These are phyloP conservation scores for Zygaena filipendulae DNA, from an alignment of 2,888 invertebrate species.

Conservation along the genomic window DNA sequence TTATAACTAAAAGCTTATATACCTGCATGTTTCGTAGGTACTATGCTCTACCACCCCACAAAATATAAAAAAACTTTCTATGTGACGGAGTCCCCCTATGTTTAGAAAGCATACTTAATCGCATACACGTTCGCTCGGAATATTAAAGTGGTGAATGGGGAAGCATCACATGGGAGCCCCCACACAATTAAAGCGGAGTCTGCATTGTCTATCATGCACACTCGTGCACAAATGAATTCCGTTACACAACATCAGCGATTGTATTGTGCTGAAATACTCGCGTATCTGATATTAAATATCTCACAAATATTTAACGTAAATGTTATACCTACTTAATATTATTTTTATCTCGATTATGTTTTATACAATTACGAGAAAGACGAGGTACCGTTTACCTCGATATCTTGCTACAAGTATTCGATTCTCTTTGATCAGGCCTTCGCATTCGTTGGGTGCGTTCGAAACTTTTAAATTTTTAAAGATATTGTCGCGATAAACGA, in stretches of 20 bases:
- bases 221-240: conserved; percentile 17
- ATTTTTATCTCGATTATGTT: no score
- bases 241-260: conserved; percentile 14
- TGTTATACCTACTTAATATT: no score
- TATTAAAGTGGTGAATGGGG: conserved; percentile 59
- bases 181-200: conserved; percentile 43
- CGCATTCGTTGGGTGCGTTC: no score
- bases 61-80: conserved; percentile 45
- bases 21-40: conserved; percentile 51
- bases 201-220: conserved; percentile 34
- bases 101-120: conserved; percentile 63
- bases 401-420: no score
- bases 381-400: no score
- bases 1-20: conserved; percentile 49
- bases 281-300: no score
- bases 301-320: no score
- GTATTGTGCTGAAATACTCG: no score
- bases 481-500: no score
- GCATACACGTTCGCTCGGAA: conserved; percentile 54
- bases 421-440: no score
- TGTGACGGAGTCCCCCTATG: conserved; percentile 51
- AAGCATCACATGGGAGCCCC: conserved; percentile 56
- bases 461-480: no score
- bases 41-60: conserved; percentile 35
- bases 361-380: no score